These are phyloP conservation scores for Hormaphis cornu DNA, from an alignment of 1,140 invertebrate genomes.

Conservation along the genomic window DNA sequence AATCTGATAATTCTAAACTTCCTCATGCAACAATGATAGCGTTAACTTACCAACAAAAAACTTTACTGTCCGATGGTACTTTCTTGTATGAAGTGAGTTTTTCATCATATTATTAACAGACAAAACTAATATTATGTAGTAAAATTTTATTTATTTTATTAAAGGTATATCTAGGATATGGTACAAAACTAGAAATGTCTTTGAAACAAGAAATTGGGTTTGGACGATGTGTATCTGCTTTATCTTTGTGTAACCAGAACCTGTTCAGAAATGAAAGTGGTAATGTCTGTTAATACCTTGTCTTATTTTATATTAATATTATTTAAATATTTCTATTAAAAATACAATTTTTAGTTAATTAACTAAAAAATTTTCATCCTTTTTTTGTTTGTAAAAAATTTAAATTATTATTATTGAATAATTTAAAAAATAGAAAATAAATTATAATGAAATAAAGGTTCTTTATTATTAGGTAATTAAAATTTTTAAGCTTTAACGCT, in stretches of 20 bases:
- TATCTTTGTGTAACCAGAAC: slow-evolving; percentile 10
- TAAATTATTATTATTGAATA: too few relatives aligned
- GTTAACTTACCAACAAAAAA: background rate
- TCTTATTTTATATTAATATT: too few relatives aligned
- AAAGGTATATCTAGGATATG: background rate
- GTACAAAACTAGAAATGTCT: slow-evolving; percentile 17
- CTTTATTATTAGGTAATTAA: too few relatives aligned
- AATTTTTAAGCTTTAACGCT: too few relatives aligned
- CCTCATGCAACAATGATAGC: slow-evolving; percentile 21
- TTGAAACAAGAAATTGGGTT: slow-evolving; percentile 10
- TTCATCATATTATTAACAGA: background rate
- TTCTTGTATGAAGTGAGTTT: background rate
- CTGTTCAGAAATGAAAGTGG: slow-evolving; percentile 2
- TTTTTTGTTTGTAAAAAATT: too few relatives aligned
- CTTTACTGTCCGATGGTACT: background rate
- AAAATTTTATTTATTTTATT: background rate
- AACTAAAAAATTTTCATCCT: too few relatives aligned
- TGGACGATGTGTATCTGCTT: slow-evolving; percentile 11
- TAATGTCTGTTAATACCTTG: too few relatives aligned
- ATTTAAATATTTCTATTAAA: too few relatives aligned
- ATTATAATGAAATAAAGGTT: too few relatives aligned
- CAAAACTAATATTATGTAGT: background rate
- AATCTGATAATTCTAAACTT: slow-evolving; percentile 29
- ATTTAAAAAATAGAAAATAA: too few relatives aligned
- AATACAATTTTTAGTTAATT: too few relatives aligned